Evolutionary conservation across 37 sponge, comb jelly and placozoan genomes (phyloP), one percentile per base, ranked within the genome.

Genomic region (Spongilla lacustris): DNA sequence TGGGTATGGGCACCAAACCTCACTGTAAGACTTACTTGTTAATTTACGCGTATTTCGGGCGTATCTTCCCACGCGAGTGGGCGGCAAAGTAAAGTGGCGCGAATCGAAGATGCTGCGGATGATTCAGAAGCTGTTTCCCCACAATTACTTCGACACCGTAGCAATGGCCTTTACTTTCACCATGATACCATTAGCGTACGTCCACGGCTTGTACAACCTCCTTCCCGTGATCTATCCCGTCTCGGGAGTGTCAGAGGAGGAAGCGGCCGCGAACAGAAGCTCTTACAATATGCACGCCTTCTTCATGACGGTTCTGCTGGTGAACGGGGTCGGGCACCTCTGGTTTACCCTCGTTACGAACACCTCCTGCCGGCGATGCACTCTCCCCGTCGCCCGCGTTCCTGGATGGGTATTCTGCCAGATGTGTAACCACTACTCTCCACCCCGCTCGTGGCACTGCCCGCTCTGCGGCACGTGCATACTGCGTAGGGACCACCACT

Each of bases 401-500:
- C 78, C 77, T 4, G 97, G 95, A 33, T 96, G 92, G 92, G 38
- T 38, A 24, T 86, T 85, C 88, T 96, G 97, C 79, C 87, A 89
- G 25, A 84, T 34, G 48, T 96, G 97, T 67, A 84, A 89, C 49
- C 69, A 58, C 36, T 78, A 92, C 66, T 75, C 90, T 0, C 97
- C 97, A 0, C 87, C 92, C 0, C 77, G 97, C 31, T 71, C 95
- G 71, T 81, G 80, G 46, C 97, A 96, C 79, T 96, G 97, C 58
- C 77, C 67, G 68, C 74, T 86, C 0, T 96, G 97, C 75, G 66
- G 76, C 38, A 80, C 46, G 37, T 96, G 97, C 70, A 85, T 94
- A 1, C 73, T 96, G 50, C 84, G 88, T 8, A 71, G 97, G 11
- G 97, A 96, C 82, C 97, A 96, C 50, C 97, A 96, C 77, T 96